Conservation (phyloP, 2,113 vertebrate species). For the Stegostoma tigrinum region DNA sequence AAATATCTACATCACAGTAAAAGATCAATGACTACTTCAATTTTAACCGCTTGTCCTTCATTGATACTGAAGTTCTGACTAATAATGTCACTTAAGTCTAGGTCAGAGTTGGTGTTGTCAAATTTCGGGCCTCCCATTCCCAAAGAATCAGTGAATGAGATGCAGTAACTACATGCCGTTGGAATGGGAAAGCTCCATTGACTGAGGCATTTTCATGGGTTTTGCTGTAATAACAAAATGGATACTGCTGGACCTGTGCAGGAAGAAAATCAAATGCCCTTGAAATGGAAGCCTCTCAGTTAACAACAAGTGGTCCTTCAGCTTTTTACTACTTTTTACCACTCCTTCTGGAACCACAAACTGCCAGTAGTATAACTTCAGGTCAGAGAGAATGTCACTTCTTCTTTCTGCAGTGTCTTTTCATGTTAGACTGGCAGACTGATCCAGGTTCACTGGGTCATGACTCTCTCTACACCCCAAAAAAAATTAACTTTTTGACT, state of each 20-base stretch:
- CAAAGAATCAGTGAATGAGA: background rate
- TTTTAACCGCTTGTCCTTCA: background rate
- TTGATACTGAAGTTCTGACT: background rate
- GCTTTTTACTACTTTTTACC: background rate
- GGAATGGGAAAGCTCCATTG: background rate
- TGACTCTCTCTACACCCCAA: background rate
- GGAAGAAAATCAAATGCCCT: background rate
- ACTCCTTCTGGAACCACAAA: background rate
- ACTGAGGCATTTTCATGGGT: background rate
- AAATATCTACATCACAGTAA: background rate
- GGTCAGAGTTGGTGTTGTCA: background rate
- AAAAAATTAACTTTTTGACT: background rate
- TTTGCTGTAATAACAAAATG: background rate
- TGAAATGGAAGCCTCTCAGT: background rate
- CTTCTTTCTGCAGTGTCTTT: background rate
- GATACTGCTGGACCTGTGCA: background rate
- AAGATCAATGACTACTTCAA: background rate
- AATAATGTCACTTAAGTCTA: too few relatives aligned
- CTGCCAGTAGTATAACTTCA: background rate
- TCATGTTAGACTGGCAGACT: background rate
- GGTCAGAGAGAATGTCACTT: background rate
- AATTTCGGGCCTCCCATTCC: background rate
- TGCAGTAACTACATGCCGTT: background rate
- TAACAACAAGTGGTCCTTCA: too few relatives aligned
- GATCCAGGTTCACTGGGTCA: background rate